Conservation (phyloP, 2,113 vertebrate genomes). For the Apistogramma diplotaenia region DNA sequence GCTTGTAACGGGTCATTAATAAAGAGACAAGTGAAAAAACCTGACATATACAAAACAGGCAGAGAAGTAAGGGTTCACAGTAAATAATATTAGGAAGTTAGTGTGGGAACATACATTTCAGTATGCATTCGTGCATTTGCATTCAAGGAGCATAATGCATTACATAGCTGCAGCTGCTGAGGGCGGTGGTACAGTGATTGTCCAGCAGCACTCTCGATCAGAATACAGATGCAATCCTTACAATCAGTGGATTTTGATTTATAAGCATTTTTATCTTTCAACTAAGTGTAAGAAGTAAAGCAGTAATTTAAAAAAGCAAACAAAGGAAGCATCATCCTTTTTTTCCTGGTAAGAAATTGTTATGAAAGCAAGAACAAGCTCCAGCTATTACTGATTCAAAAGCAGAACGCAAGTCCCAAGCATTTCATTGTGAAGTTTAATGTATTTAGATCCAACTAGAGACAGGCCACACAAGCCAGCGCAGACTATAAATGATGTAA, state of each 20-base stretch:
- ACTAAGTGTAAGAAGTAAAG: conserved; percentile 14
- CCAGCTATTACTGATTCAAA: neutral
- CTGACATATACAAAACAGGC: neutral
- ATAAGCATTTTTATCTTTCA: conserved; percentile 31
- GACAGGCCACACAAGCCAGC: neutral
- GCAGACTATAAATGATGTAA: neutral
- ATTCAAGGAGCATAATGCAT: conserved; percentile 11
- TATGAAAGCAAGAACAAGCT: neutral
- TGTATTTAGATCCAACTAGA: neutral
- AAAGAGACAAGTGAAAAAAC: neutral
- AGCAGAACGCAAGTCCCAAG: neutral
- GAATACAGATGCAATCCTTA: conserved; percentile 36
- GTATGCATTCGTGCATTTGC: neutral
- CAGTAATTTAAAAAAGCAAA: conserved; percentile 22
- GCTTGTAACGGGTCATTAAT: neutral
- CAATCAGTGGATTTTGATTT: conserved; percentile 52
- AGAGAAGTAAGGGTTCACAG: neutral
- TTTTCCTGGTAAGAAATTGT: neutral
- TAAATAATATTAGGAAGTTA: neutral
- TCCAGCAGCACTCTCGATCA: conserved; percentile 16
- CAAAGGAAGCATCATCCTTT: neutral
- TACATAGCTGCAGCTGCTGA: conserved; percentile 48
- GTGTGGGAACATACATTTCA: neutral
- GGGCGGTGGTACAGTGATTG: conserved; percentile 31
- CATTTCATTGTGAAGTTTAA: neutral